Evolutionary conservation across 2,113 vertebrate species (phyloP), one percentile per base, ranked within the genome.

Genomic region (Varanus salvator): DNA sequence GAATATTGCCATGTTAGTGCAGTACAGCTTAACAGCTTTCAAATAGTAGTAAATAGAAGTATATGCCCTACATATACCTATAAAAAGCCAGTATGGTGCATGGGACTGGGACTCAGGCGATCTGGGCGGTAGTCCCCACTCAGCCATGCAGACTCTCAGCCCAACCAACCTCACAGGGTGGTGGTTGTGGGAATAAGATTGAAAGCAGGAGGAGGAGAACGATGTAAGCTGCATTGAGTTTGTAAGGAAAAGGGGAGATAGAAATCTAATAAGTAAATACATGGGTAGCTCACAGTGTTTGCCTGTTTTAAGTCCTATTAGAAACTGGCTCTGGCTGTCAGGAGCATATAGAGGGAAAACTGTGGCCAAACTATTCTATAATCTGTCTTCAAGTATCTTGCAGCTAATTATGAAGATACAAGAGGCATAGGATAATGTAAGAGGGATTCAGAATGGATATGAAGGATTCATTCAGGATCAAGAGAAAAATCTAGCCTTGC

Each of bases 251-350:
- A 44, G 3, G 38, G 38, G 38, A 44, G 38, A 44, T 3, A 44
- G 38, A 44, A 44, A 44, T 44, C 38, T 44, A 44, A 44, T 44
- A 44, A n/a, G n/a, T n/a, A n/a, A n/a, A 25, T 69, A 12, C 38
- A 8, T 0, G 27, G 68, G 50, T 15, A 74, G 66, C 6, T 77
- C 25, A 25, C 17, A n/a, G 64, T 27, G 15, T 29, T 50, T 54
- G 50, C 12, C 31, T 29, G 8, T 80, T 38, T 57, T 68, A 85
- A 72, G 34, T 72, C 50, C 27, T 75, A 75, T 78, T 5, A 15
- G 52, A 86, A 89, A 23, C 48, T 86, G 66, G 31, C 0, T 48
- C 25, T 34, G 44, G 29, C n/a, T 0, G 1, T 57, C 48, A 60
- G 48, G 60, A 75, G 66, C 82, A 34, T 27, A 57, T 69, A 19